Conservation (phyloP, 1,140 invertebrate species). For the Archivesica marissinica region DNA sequence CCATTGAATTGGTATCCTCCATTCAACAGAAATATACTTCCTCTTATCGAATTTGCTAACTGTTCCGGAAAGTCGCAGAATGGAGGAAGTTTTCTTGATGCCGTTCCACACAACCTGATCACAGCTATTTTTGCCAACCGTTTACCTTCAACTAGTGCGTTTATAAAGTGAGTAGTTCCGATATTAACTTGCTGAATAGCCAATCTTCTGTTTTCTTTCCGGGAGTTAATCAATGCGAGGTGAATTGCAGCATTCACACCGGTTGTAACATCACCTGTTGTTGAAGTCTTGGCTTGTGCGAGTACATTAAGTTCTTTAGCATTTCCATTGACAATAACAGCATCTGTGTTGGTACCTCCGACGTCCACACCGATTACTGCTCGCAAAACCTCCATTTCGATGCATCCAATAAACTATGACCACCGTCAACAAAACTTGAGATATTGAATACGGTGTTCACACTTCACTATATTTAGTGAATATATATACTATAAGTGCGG, state of each 20-base stretch:
- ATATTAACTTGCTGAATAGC: conserved; percentile 76
- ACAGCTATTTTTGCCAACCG: conserved; percentile 75
- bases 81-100: conserved; percentile 74
- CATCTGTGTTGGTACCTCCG: conserved; percentile 55
- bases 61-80: conserved; percentile 76
- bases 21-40: conserved; percentile 69
- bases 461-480: too few species aligned
- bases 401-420: too few species aligned
- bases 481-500: too few species aligned
- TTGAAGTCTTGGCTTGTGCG: conserved; percentile 69
- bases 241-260: conserved; percentile 74
- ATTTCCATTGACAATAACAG: too few species aligned
- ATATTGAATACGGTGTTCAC: too few species aligned
- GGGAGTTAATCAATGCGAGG: conserved; percentile 60
- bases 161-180: conserved; percentile 82
- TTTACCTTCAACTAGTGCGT: conserved; percentile 79
- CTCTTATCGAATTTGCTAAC: conserved; percentile 66
- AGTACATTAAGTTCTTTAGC: background rate
- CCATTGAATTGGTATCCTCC: conserved; percentile 80
- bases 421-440: too few species aligned
- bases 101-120: conserved; percentile 79
- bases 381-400: conserved; percentile 10
- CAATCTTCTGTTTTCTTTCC: conserved; percentile 56
- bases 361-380: conserved; percentile 40
- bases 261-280: conserved; percentile 77